phyloP scores from a whole-genome alignment of 2,888 invertebrate species.

The Hirudinaria manillensis region DNA sequence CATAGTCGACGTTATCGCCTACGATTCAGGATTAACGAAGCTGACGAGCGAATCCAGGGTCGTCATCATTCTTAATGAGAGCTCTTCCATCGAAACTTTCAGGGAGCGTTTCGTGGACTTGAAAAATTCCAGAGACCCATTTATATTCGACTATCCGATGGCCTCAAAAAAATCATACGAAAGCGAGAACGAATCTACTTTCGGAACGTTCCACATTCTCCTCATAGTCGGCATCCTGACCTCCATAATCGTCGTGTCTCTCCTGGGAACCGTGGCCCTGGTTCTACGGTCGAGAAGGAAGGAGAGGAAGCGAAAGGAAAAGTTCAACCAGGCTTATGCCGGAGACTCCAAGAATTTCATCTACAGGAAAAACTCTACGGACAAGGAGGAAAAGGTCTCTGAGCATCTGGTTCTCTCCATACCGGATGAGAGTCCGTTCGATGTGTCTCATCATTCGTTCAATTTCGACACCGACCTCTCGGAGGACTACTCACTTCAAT shows the following conservation, averaged over 20 bases:
- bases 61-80: not conserved
- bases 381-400: slow-evolving; percentile 3
- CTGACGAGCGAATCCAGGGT: not conserved
- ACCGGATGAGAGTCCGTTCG: not conserved
- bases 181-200: not conserved
- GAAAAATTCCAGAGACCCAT: not conserved
- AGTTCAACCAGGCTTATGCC: slow-evolving; percentile 2
- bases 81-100: not conserved
- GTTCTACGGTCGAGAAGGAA: not conserved
- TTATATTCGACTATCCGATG: not conserved
- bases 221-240: not conserved
- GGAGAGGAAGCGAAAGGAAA: not conserved
- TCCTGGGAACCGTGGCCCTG: not conserved
- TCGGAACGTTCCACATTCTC: not conserved
- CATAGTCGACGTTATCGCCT: not conserved
- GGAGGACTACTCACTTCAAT: not conserved
- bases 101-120: not conserved
- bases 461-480: not conserved
- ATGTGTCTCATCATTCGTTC: not conserved
- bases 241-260: not conserved
- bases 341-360: not conserved
- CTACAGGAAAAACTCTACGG: not conserved
- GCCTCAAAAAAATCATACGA: not conserved
- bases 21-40: not conserved
- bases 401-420: slow-evolving; percentile 2